These are phyloP conservation scores for Nasonia giraulti DNA, from an alignment of 1,140 invertebrate species.

Conservation along the genomic window DNA sequence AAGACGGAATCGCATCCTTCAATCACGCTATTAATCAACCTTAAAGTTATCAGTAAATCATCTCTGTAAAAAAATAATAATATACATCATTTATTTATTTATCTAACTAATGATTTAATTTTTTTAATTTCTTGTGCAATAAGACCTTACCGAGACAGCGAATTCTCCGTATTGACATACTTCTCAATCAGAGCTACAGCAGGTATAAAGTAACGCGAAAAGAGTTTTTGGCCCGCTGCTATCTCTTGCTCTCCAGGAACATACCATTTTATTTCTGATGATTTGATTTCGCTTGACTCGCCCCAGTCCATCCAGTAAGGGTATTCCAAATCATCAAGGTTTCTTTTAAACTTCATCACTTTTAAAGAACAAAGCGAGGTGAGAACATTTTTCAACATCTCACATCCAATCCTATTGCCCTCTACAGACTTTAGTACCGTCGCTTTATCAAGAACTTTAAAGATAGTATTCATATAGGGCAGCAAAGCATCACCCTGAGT, in stretches of 20 bases:
- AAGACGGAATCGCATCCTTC: conserved; percentile 77
- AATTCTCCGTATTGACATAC: conserved; percentile 53
- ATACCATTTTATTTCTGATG: conserved; percentile 86
- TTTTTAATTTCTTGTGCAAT: background rate
- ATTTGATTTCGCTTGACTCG: conserved; percentile 78
- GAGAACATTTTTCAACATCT: conserved; percentile 74
- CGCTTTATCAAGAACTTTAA: conserved; percentile 78
- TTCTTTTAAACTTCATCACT: conserved; percentile 75
- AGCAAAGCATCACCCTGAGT: conserved; percentile 79
- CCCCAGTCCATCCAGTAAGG: conserved; percentile 91
- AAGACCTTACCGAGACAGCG: conserved; percentile 60
- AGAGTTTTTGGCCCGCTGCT: conserved; percentile 77
- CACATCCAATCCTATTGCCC: conserved; percentile 76
- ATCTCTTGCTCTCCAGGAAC: conserved; percentile 84
- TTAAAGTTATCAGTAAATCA: conserved; percentile 72
- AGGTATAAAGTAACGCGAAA: conserved; percentile 78
- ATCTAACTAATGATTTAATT: background rate
- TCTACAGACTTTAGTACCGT: conserved; percentile 79
- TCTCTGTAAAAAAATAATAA: conserved; percentile 64
- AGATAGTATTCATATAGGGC: conserved; percentile 78
- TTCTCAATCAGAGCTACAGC: conserved; percentile 48
- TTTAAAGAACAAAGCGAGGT: conserved; percentile 78
- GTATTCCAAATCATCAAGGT: conserved; percentile 80
- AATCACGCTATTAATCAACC: conserved; percentile 63
- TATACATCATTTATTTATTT: background rate